A percentile compares a stretch with the other conserved stretches of the same genome.
Evolutionary conservation across 37 sponge, comb jelly and placozoan genomes (phyloP).

Genomic region (Haliclona indistincta): DNA sequence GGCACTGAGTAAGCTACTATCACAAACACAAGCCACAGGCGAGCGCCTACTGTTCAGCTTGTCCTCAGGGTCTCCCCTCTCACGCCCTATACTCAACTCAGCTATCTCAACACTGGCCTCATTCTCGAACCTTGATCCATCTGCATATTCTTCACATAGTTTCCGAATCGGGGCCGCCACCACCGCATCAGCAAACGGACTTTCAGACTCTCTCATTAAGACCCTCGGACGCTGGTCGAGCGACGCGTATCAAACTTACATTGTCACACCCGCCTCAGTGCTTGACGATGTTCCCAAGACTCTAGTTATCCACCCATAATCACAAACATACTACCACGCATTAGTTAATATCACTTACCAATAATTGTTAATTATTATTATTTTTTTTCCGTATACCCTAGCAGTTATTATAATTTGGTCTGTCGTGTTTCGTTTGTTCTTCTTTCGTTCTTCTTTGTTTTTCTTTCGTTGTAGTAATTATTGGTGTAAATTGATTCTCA

Average conservation of each 20-base stretch:
- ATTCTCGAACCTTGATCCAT: not conserved
- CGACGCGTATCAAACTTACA: constrained; percentile 12
- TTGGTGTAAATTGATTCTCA: too few species aligned
- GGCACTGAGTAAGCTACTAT: not conserved
- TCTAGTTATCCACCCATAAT: too few species aligned
- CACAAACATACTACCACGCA: too few species aligned
- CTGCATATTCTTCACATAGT: not conserved
- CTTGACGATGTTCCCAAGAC: too few species aligned
- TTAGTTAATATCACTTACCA: too few species aligned
- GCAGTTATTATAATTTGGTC: too few species aligned
- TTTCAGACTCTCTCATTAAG: constrained; percentile 5
- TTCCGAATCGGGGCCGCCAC: constrained; percentile 24
- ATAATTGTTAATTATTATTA: too few species aligned
- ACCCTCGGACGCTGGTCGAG: constrained; percentile 16
- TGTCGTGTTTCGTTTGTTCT: too few species aligned
- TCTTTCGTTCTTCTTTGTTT: too few species aligned
- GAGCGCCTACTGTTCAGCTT: constrained; percentile 1
- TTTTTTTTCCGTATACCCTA: too few species aligned
- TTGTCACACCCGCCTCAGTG: not conserved
- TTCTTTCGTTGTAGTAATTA: too few species aligned
- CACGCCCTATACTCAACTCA: not conserved
- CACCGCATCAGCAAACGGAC: not conserved
- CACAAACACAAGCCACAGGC: not conserved
- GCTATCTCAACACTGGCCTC: not conserved
- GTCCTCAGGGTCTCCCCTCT: not conserved